Evolutionary conservation across 2,113 vertebrate genomes (phyloP).

Genomic region (Hepsetus odoe): DNA sequence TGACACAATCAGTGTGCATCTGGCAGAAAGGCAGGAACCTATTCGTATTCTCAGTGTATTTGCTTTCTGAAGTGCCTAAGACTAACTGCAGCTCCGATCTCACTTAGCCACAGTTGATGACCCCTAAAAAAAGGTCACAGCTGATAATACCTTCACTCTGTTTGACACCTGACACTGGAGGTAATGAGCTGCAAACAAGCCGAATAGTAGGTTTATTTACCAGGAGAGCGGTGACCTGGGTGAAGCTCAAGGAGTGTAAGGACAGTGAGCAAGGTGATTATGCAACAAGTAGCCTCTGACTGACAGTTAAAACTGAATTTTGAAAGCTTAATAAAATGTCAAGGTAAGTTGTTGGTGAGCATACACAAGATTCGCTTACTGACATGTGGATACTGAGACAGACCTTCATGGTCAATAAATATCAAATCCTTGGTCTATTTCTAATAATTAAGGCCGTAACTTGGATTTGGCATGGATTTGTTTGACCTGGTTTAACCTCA

Average conservation of each 20-base stretch:
- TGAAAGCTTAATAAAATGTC: neutral
- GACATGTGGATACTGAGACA: neutral
- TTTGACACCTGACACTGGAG: conserved; percentile 14
- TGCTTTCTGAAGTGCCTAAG: neutral
- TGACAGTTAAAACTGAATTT: conserved; percentile 26
- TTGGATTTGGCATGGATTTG: no score
- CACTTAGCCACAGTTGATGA: conserved; percentile 13
- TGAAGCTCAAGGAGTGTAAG: neutral
- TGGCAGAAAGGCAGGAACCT: neutral
- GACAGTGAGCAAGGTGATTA: conserved; percentile 16
- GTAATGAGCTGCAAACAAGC: conserved; percentile 37
- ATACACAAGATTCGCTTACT: neutral
- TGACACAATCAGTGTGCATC: neutral
- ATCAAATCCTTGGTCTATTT: no score
- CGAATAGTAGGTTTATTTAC: conserved; percentile 29
- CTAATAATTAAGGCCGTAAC: no score
- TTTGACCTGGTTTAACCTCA: no score
- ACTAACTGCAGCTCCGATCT: conserved; percentile 11
- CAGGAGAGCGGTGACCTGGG: neutral
- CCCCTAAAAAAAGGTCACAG: conserved; percentile 19
- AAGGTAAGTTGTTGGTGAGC: neutral
- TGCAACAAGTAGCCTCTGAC: conserved; percentile 9
- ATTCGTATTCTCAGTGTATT: conserved; percentile 8
- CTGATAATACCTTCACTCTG: conserved; percentile 6
- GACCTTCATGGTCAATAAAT: neutral